phyloP scores from a whole-genome alignment of 2,797 vertebrate species.

The Thalassophryne amazonica region DNA sequence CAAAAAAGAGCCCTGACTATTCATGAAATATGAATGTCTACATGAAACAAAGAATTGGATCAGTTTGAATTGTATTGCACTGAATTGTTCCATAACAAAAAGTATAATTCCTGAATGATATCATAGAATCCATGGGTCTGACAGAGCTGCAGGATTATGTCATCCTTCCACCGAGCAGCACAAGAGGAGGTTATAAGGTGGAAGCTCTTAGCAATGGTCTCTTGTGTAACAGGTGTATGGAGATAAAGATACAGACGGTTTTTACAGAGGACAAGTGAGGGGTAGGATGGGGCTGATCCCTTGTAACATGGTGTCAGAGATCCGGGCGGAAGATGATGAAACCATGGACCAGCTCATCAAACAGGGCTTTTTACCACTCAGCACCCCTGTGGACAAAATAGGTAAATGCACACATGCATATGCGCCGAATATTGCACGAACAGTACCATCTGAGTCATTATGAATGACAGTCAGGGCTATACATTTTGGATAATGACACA shows the following conservation, averaged over 20 bases:
- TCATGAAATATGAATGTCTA: no score
- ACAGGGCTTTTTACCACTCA: conserved; percentile 93
- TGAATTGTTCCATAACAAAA: no score
- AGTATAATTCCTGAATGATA: no score
- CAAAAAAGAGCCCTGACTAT: no score
- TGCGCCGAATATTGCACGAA: no score
- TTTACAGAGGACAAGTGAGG: conserved; percentile 91
- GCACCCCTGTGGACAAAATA: conserved; percentile 91
- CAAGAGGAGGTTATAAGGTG: not conserved
- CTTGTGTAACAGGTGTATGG: conserved; percentile 85
- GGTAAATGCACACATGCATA: conserved; percentile 71
- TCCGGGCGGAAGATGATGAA: conserved; percentile 92
- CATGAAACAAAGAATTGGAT: no score
- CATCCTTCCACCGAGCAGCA: not conserved
- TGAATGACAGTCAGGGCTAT: no score
- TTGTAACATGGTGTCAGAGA: conserved; percentile 98
- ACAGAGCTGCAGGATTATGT: no score
- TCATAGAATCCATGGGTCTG: no score
- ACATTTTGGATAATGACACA: no score
- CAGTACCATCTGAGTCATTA: no score
- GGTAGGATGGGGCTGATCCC: conserved; percentile 90
- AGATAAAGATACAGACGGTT: conserved; percentile 95
- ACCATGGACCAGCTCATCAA: conserved; percentile 93
- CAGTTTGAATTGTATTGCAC: no score
- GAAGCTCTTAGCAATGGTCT: not conserved